phyloP scores from a whole-genome alignment of 2,113 vertebrate species.

The Geococcyx californianus region DNA sequence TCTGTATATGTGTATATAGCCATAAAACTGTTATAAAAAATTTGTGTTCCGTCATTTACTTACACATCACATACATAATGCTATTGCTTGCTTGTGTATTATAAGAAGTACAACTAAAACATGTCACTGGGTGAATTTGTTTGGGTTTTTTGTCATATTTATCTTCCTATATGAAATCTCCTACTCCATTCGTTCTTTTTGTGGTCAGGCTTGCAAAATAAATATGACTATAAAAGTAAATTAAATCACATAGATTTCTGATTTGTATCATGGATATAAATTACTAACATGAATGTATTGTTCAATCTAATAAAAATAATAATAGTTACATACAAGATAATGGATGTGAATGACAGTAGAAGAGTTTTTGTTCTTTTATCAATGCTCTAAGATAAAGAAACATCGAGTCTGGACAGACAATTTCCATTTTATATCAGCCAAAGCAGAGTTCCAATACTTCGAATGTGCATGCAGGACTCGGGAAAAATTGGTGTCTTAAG shows the following conservation, averaged over 20 bases:
- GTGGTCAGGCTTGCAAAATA: neutral
- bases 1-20: neutral
- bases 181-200: neutral
- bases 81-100: neutral
- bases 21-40: neutral
- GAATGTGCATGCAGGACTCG: neutral
- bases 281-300: neutral
- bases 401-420: neutral
- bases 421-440: neutral
- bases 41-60: neutral
- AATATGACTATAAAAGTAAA: neutral
- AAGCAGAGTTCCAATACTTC: neutral
- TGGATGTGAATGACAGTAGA: neutral
- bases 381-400: neutral
- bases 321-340: neutral
- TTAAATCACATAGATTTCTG: neutral
- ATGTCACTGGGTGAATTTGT: neutral
- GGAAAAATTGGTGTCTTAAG: neutral
- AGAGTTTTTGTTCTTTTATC: neutral
- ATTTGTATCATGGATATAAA: neutral
- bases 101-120: neutral
- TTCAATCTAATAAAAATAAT: neutral
- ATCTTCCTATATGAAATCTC: neutral
- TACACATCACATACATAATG: neutral
- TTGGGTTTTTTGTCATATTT: neutral